Conservation (phyloP, 2,113 vertebrate species). For the Podarcis muralis region DNA sequence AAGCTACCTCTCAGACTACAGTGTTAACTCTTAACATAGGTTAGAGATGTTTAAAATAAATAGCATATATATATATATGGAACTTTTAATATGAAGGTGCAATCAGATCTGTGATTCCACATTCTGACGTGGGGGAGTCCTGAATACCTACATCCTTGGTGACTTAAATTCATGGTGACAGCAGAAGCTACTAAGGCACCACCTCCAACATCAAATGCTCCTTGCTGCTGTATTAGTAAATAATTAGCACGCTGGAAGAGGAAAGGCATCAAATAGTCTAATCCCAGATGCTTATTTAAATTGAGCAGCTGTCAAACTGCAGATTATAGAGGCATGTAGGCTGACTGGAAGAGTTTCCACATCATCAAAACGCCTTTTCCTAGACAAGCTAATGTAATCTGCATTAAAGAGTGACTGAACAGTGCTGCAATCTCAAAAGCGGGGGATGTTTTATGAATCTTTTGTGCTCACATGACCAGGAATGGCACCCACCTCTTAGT, state of each 20-base stretch:
- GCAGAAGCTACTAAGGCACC: not conserved
- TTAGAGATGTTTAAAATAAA: not conserved
- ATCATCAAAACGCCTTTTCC: conserved; percentile 7
- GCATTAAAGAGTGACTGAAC: not conserved
- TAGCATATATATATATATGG: not conserved
- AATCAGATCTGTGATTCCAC: not conserved
- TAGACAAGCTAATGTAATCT: not conserved
- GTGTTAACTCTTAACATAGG: not conserved
- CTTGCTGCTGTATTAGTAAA: not conserved
- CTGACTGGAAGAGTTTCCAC: conserved; percentile 11
- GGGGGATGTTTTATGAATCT: not conserved
- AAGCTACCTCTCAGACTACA: not conserved
- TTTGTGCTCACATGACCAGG: not conserved
- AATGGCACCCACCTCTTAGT: not conserved
- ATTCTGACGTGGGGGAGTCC: not conserved
- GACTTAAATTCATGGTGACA: not conserved
- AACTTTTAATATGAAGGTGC: not conserved
- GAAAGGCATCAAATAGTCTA: not conserved
- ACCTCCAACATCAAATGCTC: not conserved
- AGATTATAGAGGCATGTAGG: not conserved
- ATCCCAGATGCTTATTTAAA: conserved; percentile 18
- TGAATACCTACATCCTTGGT: not conserved
- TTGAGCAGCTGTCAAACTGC: conserved; percentile 11
- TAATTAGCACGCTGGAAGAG: not conserved
- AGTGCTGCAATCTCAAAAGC: not conserved